Base-by-base conservation (phyloP, 2,888 invertebrate species). In the Euzetes globulus region DNA sequence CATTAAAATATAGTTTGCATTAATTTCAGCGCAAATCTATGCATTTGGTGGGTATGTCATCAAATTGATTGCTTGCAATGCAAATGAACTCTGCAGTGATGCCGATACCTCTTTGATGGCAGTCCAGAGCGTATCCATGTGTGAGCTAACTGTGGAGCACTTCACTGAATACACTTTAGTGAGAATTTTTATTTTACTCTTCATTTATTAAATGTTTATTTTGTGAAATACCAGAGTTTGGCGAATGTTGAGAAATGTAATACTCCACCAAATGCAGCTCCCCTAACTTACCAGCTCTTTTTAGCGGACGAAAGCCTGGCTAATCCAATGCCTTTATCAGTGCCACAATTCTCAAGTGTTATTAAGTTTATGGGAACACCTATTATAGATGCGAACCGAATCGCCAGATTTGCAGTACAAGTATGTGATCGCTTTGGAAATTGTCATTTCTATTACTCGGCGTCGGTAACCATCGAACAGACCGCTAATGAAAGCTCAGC, bases 131-230 rank as follows among this genome's bases (percentile, higher is more conserved):
- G 75, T 77, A 17, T 70, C 77, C n/a, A 68, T 77, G 25, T 79
- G 79, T 37, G 73, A 77, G 72, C 45, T 77, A 7, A 17, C 55
- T 45, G 27, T 76, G 7, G 68, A 72, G 17, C 70, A 78, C 25
- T 78, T 77, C 76, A 74, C 76, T 71, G 78, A 77, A 76, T 78
- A 78, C 58, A 76, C 77, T 73, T 72, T 71, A 72, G 79, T 79
- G 76, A 76, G 75, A 68, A 25, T 60, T n/a, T n/a, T n/a, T n/a
- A n/a, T n/a, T n/a, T n/a, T n/a, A n/a, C n/a, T n/a, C n/a, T n/a
- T n/a, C n/a, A n/a, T n/a, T n/a, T n/a, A n/a, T n/a, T n/a, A n/a
- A n/a, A n/a, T n/a, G n/a, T n/a, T n/a, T n/a, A n/a, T n/a, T 58
- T 47, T 25, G 37, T 25, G 17, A 9, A n/a, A 45, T 41, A 76